Conservation (phyloP, 2,113 vertebrate species). For the Saimiri boliviensis region DNA sequence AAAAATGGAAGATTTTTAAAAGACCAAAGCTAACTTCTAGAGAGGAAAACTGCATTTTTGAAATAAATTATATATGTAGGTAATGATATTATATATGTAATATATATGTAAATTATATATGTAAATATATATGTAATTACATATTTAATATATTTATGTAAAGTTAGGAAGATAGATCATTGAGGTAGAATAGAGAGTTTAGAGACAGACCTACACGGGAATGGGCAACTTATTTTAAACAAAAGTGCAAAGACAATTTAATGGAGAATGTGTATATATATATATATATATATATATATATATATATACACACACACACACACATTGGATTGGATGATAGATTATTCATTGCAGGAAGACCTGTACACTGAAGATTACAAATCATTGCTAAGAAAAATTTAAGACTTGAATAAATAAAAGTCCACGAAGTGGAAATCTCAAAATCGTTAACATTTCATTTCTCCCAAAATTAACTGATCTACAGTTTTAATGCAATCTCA, state of each 20-base stretch:
- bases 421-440: not conserved
- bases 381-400: not conserved
- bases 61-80: not conserved
- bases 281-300: too few species aligned
- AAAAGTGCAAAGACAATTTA: too few species aligned
- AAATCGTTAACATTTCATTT: not conserved
- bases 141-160: too few species aligned
- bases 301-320: too few species aligned
- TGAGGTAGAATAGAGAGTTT: too few species aligned
- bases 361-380: not conserved
- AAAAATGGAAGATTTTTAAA: not conserved
- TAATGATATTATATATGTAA: too few species aligned
- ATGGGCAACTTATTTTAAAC: too few species aligned
- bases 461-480: not conserved
- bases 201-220: too few species aligned
- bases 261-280: too few species aligned
- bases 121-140: too few species aligned
- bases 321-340: not conserved
- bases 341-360: not conserved
- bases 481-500: not conserved
- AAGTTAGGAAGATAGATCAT: too few species aligned
- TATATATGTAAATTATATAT: too few species aligned
- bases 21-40: not conserved
- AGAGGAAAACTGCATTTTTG: not conserved
- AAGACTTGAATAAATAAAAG: not conserved